phyloP scores from a whole-genome alignment of 2,113 vertebrate genomes.

The Oryzias woworae region DNA sequence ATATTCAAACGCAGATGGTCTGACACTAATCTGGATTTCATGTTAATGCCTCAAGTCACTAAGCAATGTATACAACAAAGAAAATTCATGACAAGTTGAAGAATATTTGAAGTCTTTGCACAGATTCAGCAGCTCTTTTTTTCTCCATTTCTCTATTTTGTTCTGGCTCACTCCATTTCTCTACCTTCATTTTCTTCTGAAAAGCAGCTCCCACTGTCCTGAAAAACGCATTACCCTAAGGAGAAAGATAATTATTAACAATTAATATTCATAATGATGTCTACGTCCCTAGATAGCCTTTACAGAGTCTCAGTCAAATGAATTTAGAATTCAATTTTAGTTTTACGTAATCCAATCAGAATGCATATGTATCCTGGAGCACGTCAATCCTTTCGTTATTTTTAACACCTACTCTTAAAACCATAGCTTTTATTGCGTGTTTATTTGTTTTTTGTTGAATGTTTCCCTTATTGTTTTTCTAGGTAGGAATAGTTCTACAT shows the following conservation, averaged over 20 bases:
- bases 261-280: slow-evolving; percentile 81
- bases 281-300: slow-evolving; percentile 71
- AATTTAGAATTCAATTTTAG: slow-evolving; percentile 78
- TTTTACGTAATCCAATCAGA: slow-evolving; percentile 77
- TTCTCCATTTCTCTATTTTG: slow-evolving; percentile 9
- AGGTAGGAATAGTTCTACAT: too few species aligned
- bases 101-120: slow-evolving; percentile 45
- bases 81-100: slow-evolving; percentile 58
- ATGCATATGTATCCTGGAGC: slow-evolving; percentile 62
- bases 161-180: slow-evolving; percentile 6
- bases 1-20: slow-evolving; percentile 68
- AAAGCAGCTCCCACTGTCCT: slow-evolving; percentile 64
- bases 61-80: slow-evolving; percentile 55
- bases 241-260: slow-evolving; percentile 78
- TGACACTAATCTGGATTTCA: slow-evolving; percentile 74
- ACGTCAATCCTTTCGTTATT: slow-evolving; percentile 45
- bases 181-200: slow-evolving; percentile 19
- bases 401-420: neutral
- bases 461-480: neutral
- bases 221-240: slow-evolving; percentile 70
- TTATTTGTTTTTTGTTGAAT: neutral
- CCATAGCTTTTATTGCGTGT: too few species aligned
- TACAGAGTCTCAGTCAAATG: slow-evolving; percentile 66
- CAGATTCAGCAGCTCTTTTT: slow-evolving; percentile 32
- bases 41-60: slow-evolving; percentile 53